Evolutionary conservation across 2,888 invertebrate genomes (phyloP), one percentile per base, ranked within the genome.

Genomic region (Xestia sexstrigata): DNA sequence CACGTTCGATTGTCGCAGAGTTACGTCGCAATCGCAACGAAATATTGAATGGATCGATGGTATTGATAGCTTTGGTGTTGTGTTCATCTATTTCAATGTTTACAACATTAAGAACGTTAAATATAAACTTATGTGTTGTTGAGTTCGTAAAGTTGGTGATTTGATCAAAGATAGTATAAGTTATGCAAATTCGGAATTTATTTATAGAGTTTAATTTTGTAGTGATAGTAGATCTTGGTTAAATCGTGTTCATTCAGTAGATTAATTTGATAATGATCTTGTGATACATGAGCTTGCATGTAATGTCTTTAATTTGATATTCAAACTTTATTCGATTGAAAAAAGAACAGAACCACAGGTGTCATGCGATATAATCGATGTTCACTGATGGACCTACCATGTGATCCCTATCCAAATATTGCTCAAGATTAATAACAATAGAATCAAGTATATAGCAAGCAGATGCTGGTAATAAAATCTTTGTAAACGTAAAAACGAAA

Each of bases 11-110:
- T 82, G 84, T 88, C 72, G 77, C 75, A 82, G 63, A 85, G 63
- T 78, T 81, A 78, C 55, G 65, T 68, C 26, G 74, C 66, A 62
- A 78, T 87, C 65, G 76, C 60, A 69, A 74, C 70, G 55, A 86
- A 85, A 79, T 87, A 87, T 86, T 81, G 87, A 85, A 87, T 72
- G 87, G 74, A 84, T 75, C 74, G 72, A 78, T 84, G 45, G 30
- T 68, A 84, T 84, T 73, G 74, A 85, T 85, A 76, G 63, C 67
- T 67, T 65, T 20, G 23, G 52, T 66, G 68, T 70, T 63, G 58
- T 65, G 66, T 72, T 79, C 79, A 79, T 87, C 74, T 70, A 60
- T 87, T 77, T 75, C 62, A 79, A 85, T 77, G 62, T 70, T 35
- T 72, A 49, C 62, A n/a, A 63, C 63, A 70, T 74, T 78, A 74